Base-by-base conservation (phyloP, 2,797 vertebrate genomes). In the Notolepis coatsorum region DNA sequence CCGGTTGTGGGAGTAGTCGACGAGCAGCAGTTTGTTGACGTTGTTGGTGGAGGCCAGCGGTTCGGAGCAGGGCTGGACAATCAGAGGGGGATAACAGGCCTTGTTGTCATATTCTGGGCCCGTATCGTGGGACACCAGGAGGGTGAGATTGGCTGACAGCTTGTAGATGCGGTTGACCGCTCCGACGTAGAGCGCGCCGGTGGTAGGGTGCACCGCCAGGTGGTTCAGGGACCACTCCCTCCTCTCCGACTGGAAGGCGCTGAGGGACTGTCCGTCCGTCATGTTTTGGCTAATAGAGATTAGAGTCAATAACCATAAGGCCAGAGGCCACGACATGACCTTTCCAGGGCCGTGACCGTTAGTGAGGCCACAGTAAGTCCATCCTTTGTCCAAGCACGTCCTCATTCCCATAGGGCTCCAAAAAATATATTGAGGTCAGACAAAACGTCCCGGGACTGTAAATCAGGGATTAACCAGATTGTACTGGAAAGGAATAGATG, bases 71-170 rank as follows among this genome's bases (percentile, higher is more conserved):
- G 97, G 97, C 89, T 99, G 98, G 43, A 99, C 97, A 1, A 97
- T 99, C 54, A 98, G 94, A 0, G 98, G 98, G 0, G 98, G 98
- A 75, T 99, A 99, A 75, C 98, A 99, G 7, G 97, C 96, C 69
- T 97, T 99, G 91, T 99, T 99, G 91, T 99, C 98, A 61, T 98
- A 96, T 68, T 97, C 96, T 0, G 98, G 98, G 1, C 98, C 98
- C 0, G 97, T 99, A 77, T 96, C 96, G 68, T 99, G 98, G 23
- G 96, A 96, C 69, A 99, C 95, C 84, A 98, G 88, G 5, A 99
- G 94, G 6, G 97, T 98, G 77, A 99, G 91, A 85, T 99, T 99
- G 27, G 95, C 92, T 0, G 97, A 96, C 13, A 99, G 90, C 87
- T 98, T 98, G 86, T 98, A 99, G 68, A 99, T 95, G 56, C 97